Evolutionary conservation across 2,113 vertebrate species (phyloP).

Genomic region (Oenanthe oenanthe): DNA sequence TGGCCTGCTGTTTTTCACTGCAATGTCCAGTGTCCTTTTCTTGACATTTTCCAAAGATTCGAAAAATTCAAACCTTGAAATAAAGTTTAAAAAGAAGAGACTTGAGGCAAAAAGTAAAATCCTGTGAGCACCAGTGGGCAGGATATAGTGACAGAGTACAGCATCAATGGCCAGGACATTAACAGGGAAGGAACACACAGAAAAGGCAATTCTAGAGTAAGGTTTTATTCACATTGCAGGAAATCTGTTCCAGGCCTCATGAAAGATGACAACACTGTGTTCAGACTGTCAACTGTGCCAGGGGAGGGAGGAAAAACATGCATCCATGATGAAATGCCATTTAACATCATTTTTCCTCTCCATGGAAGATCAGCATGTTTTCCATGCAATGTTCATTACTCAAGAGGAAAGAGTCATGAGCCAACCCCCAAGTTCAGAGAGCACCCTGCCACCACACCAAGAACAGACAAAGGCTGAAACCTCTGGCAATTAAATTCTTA

Average conservation of each 20-base stretch:
- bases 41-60: constrained; percentile 83
- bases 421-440: neutral
- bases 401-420: constrained; percentile 39
- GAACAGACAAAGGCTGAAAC: constrained; percentile 21
- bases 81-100: neutral
- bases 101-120: neutral
- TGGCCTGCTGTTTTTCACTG: constrained; percentile 90
- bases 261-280: neutral
- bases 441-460: neutral
- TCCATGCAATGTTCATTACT: constrained; percentile 10
- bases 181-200: neutral
- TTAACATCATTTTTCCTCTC: neutral
- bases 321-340: neutral
- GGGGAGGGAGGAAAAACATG: neutral
- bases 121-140: neutral
- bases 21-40: constrained; percentile 85
- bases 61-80: constrained; percentile 91
- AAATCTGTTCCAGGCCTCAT: neutral
- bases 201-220: neutral
- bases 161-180: neutral
- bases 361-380: neutral
- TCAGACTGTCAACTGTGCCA: neutral
- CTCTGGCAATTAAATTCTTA: constrained; percentile 38
- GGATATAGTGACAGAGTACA: neutral
- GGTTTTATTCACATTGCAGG: neutral